phyloP scores from a whole-genome alignment of 2,888 invertebrate species.

The Cryptophagus acutangulus region DNA sequence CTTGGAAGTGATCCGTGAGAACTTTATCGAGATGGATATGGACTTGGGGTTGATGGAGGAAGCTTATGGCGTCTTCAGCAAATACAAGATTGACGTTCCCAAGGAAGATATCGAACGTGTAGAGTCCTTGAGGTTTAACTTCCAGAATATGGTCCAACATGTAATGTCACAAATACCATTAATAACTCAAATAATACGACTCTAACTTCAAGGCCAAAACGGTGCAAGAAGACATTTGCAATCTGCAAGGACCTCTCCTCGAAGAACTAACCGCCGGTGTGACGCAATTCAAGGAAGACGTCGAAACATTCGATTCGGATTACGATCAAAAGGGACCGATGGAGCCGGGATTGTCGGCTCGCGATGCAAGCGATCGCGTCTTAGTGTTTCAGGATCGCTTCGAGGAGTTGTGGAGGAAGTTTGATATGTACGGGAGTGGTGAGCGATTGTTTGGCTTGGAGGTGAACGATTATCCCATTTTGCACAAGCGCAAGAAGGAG shows the following conservation, averaged over 20 bases:
- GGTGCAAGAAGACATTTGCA: slow-evolving; percentile 65
- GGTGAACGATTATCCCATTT: slow-evolving; percentile 74
- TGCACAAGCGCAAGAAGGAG: slow-evolving; percentile 76
- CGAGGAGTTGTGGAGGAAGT: slow-evolving; percentile 77
- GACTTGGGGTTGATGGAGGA: slow-evolving; percentile 72
- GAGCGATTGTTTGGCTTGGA: slow-evolving; percentile 81
- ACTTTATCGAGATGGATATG: slow-evolving; percentile 76
- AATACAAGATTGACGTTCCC: slow-evolving; percentile 63
- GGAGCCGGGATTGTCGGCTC: slow-evolving; percentile 74
- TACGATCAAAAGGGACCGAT: slow-evolving; percentile 78
- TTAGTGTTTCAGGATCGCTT: slow-evolving; percentile 73
- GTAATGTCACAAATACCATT: slow-evolving; percentile 46
- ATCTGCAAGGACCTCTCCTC: slow-evolving; percentile 72
- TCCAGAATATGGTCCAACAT: slow-evolving; percentile 67
- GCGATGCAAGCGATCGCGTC: slow-evolving; percentile 80
- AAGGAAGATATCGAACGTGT: slow-evolving; percentile 77
- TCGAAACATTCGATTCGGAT: slow-evolving; percentile 65
- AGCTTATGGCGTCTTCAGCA: slow-evolving; percentile 66
- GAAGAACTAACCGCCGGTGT: slow-evolving; percentile 69
- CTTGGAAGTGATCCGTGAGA: slow-evolving; percentile 67
- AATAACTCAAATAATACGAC: background rate
- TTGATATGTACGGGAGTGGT: slow-evolving; percentile 70
- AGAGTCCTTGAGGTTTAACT: slow-evolving; percentile 71
- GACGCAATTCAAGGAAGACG: slow-evolving; percentile 58
- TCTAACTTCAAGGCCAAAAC: slow-evolving; percentile 52